phyloP scores from a whole-genome alignment of 1,140 invertebrate genomes.

The Planococcus citri region DNA sequence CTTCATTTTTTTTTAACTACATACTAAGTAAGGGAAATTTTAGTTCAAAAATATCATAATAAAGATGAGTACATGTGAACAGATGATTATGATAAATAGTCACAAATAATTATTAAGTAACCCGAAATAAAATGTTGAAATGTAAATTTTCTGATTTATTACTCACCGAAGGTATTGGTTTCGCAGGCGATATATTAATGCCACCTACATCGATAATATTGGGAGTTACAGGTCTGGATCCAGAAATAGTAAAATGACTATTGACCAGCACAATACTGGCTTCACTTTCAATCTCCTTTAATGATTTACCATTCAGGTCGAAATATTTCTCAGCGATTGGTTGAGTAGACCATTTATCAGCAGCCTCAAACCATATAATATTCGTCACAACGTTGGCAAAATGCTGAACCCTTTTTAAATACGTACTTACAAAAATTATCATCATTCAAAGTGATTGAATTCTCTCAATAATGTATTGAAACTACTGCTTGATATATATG shows the following conservation, averaged over 20 bases:
- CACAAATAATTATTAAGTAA: too few species aligned
- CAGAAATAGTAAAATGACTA: constrained; percentile 27
- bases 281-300: neutral
- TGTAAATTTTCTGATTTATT: too few species aligned
- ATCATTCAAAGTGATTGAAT: too few species aligned
- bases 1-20: too few species aligned
- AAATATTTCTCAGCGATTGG: neutral
- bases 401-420: neutral
- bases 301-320: neutral
- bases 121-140: too few species aligned
- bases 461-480: too few species aligned
- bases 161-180: neutral
- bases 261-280: constrained; percentile 30
- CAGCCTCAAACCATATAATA: neutral
- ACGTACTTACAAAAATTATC: too few species aligned
- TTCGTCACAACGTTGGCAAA: neutral
- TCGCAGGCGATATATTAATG: neutral
- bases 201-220: neutral
- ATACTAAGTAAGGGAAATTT: too few species aligned
- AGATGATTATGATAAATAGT: too few species aligned
- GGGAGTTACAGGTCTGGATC: neutral
- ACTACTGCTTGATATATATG: too few species aligned
- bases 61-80: too few species aligned
- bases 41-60: too few species aligned
- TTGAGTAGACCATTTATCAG: neutral